These are phyloP conservation scores for Entelurus aequoreus DNA, from an alignment of 2,113 vertebrate species.

Conservation along the genomic window DNA sequence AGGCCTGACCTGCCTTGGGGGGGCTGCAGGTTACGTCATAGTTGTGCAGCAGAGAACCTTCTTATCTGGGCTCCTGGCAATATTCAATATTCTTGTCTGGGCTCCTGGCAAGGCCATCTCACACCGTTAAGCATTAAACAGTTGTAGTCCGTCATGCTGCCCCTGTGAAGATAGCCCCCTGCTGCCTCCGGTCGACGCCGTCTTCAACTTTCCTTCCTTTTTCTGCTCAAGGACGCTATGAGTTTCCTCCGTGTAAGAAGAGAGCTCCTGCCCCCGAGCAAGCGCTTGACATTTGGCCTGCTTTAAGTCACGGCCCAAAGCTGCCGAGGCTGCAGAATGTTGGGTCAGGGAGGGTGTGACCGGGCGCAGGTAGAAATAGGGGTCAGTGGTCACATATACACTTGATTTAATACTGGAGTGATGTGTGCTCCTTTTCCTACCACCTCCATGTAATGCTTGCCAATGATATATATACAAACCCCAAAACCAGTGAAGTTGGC, in stretches of 20 bases:
- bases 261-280: slow-evolving; percentile 9
- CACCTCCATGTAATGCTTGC: neutral
- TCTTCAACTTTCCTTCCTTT: slow-evolving; percentile 44
- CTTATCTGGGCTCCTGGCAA: neutral
- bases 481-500: too few species aligned
- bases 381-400: neutral
- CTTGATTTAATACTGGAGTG: neutral
- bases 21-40: slow-evolving; percentile 23
- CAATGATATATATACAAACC: too few species aligned
- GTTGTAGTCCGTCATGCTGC: too few species aligned
- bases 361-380: slow-evolving; percentile 14
- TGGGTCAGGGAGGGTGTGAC: neutral
- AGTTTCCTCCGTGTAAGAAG: slow-evolving; percentile 14
- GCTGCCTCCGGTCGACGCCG: slow-evolving; percentile 33
- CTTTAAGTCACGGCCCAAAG: slow-evolving; percentile 16
- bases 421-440: neutral
- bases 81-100: slow-evolving; percentile 30
- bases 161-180: too few species aligned
- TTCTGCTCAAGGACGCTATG: slow-evolving; percentile 37
- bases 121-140: slow-evolving; percentile 49
- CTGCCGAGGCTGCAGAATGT: slow-evolving; percentile 18
- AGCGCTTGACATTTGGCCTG: slow-evolving; percentile 2
- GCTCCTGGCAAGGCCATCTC: slow-evolving; percentile 36
- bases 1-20: neutral
- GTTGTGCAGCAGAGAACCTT: neutral